Conservation (phyloP, 1,140 invertebrate species). For the Procambarus virginalis region DNA sequence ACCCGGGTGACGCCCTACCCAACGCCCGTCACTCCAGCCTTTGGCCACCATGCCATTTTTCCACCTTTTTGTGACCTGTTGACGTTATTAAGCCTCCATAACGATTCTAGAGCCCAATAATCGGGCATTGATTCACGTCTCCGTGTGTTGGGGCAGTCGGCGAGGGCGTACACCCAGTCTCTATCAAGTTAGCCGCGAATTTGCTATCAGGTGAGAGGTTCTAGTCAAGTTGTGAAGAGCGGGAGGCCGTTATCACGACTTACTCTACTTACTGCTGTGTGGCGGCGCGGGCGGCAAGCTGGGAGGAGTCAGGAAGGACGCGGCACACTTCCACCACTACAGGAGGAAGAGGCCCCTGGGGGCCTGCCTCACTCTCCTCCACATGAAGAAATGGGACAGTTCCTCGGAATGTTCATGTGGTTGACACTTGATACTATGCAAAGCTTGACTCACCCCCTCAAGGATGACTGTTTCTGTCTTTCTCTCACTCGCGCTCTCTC, state of each 20-base stretch:
- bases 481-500: not conserved
- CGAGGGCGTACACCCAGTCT: not conserved
- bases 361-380: too few species aligned
- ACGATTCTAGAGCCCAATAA: not conserved
- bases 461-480: not conserved
- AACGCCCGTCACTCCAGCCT: not conserved
- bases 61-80: not conserved
- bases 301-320: not conserved
- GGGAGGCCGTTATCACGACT: conserved; percentile 3
- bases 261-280: not conserved
- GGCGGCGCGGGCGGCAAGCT: not conserved
- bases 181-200: not conserved
- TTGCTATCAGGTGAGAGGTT: not conserved
- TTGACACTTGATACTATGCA: not conserved
- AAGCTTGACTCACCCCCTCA: not conserved
- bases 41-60: not conserved
- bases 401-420: not conserved
- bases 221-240: not conserved
- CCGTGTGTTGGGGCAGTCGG: not conserved
- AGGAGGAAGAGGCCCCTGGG: not conserved
- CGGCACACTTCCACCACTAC: not conserved
- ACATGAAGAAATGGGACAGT: not conserved
- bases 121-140: not conserved
- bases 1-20: conserved; percentile 2
- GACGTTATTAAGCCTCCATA: not conserved